Percentiles rank a stretch among this genome's conserved stretches.
phyloP scores from a whole-genome alignment of 2,113 vertebrate species.

The Macrotis lagotis region DNA sequence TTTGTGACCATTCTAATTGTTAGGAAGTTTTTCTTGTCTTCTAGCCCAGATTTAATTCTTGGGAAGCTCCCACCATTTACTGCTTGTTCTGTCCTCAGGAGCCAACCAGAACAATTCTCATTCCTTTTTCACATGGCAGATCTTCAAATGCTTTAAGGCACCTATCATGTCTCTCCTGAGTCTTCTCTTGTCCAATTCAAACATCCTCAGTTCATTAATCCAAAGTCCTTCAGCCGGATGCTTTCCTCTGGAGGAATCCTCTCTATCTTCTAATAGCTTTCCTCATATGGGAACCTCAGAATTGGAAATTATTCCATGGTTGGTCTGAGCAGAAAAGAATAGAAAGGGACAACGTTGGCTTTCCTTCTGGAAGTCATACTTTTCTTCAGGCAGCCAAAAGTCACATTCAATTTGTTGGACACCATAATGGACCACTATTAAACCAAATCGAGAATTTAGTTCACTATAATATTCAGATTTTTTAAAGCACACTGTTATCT shows the following conservation, averaged over 20 bases:
- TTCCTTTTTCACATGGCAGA: neutral
- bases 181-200: neutral
- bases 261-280: neutral
- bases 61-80: neutral
- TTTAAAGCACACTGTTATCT: neutral
- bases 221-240: neutral
- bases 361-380: neutral
- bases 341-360: neutral
- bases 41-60: neutral
- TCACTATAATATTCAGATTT: neutral
- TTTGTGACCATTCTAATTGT: neutral
- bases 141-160: neutral
- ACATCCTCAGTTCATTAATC: neutral
- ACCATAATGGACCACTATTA: neutral
- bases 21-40: neutral
- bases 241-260: neutral
- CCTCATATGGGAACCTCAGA: neutral
- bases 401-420: neutral
- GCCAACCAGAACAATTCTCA: neutral
- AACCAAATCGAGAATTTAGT: neutral
- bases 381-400: neutral
- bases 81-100: neutral
- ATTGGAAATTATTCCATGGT: neutral
- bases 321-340: neutral
- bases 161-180: neutral